Evolutionary conservation across 2,797 vertebrate species (phyloP), one percentile per base, ranked within the genome.

Genomic region (Halcyon badia): DNA sequence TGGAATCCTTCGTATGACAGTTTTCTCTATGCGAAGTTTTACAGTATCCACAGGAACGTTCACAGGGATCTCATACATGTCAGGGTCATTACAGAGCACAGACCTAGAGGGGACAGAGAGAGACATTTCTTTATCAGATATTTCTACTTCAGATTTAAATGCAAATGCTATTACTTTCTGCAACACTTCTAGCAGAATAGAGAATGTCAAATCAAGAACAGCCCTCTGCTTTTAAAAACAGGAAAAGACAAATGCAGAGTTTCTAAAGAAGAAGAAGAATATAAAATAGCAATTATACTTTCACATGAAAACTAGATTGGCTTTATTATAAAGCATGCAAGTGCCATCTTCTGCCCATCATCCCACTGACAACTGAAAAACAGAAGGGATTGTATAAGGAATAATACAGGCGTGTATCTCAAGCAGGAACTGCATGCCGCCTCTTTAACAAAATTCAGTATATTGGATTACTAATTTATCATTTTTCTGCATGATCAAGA

Each of bases 21-120:
- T 99, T 97, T 99, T 99, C 98, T 99, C 99, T 87, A 99, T 97
- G 3, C 99, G 99, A 52, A 99, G 99, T 95, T 99, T 99, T 64
- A 98, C 93, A 0, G 99, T 99, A 83, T 99, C 99, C 97, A 99
- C 97, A 0, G 99, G 99, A 82, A 99, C 97, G 39, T 99, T 99
- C 19, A 98, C 97, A 0, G 99, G 99, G 60, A 99, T 98, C 68
- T 99, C 99, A 2, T 99, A 99, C 99, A 99, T 99, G 96, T 99
- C 99, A 41, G 99, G 99, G 93, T 99, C 99, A 64, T 99, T 99
- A 96, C 99, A 99, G 41, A 99, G 97, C 54, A 99, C 99, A 60
- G 98, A 99, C 96, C 99, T 99, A 18, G n/a, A 33, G 35, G 20
- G 88, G 14, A 84, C 28, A 83, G 3, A 39, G 2, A 86, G 35